Evolutionary conservation across 2,888 invertebrate genomes (phyloP), one percentile per base, ranked within the genome.

Genomic region (Notodonta ziczac): DNA sequence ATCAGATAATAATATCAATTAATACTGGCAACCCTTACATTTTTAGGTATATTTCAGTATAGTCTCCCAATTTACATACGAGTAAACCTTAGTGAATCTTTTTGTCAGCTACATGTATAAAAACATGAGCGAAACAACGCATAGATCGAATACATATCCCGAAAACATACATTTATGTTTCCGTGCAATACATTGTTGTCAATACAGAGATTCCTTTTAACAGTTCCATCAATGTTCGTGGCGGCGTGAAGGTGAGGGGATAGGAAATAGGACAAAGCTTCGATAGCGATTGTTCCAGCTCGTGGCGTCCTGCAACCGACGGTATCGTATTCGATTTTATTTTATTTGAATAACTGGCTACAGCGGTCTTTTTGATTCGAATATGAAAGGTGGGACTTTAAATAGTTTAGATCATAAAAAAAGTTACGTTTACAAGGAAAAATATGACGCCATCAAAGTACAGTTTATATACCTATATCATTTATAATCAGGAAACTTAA

Each of bases 191-290:
- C 55, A 70, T 59, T 67, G 65, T 62, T 12, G 58, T 62, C 61
- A 63, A 67, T 67, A 66, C 39, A 67, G 58, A 70, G 56, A 66
- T 54, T 59, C 61, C 60, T 66, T 72, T 67, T 67, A 65, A 76
- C 69, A 65, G 69, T 72, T 74, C 63, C 62, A 72, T 74, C 73
- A 69, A 62, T 69, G 66, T 67, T 69, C 66, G 67, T 70, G 69
- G 69, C 69, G 59, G 56, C 52, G 61, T 61, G 58, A 60, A 62
- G 62, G 65, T 66, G 54, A 62, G 60, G 61, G 62, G 60, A 32
- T 67, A 68, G 63, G 60, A 74, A 76, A 74, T 74, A 65, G 65
- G 60, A 72, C 69, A 73, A 72, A 72, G 67, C 64, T 65, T 63
- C 66, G 70, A 65, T 65, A 62, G 58, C 63, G 59, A 75, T 73